These are phyloP conservation scores for Lamellibrachia columna DNA, from an alignment of 2,888 invertebrate species.

Conservation along the genomic window DNA sequence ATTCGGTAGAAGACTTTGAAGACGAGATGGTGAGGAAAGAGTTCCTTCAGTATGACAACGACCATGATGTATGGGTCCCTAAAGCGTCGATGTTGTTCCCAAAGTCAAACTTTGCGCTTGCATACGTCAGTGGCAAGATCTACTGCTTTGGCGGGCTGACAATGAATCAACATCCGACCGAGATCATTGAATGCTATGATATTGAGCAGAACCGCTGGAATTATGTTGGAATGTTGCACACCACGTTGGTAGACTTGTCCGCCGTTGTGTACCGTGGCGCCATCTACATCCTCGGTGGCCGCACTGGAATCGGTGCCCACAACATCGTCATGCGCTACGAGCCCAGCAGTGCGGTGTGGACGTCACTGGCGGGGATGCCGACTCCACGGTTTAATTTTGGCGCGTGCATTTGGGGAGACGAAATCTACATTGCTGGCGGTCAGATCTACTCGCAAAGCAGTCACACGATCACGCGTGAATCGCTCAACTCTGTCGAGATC, in stretches of 20 bases:
- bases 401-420: conserved; percentile 55
- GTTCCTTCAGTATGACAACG: conserved; percentile 60
- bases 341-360: conserved; percentile 56
- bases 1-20: conserved; percentile 56
- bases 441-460: conserved; percentile 50
- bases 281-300: conserved; percentile 59
- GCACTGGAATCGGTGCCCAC: conserved; percentile 63
- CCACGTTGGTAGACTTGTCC: conserved; percentile 58
- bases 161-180: conserved; percentile 62
- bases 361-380: conserved; percentile 59
- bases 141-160: conserved; percentile 63
- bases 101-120: conserved; percentile 61
- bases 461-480: conserved; percentile 55
- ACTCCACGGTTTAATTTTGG: conserved; percentile 64
- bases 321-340: conserved; percentile 57
- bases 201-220: conserved; percentile 60
- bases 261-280: conserved; percentile 55
- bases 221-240: conserved; percentile 63
- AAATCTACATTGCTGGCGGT: conserved; percentile 61
- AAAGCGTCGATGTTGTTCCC: conserved; percentile 62
- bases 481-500: conserved; percentile 59
- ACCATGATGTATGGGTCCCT: conserved; percentile 59
- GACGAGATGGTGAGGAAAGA: conserved; percentile 61
- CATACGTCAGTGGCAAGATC: conserved; percentile 53
- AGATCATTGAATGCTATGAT: conserved; percentile 62